Percentiles rank a stretch among this genome's conserved stretches.
Conservation (phyloP, 2,888 invertebrate genomes). For the Scelioninae gen. 1 region DNA sequence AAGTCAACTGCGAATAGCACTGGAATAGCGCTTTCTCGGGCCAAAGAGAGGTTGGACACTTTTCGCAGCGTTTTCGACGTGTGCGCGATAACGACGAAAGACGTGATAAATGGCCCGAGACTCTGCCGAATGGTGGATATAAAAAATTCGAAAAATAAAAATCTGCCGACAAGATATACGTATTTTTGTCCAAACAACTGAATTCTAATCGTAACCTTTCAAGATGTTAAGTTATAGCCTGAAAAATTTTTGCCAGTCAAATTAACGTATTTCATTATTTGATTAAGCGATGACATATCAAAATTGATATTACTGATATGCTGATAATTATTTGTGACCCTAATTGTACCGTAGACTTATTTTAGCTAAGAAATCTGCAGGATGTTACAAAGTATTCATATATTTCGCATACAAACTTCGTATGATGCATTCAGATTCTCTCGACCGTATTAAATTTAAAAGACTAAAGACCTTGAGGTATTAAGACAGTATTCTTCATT, state of each 20-base stretch:
- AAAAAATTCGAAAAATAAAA: slow-evolving; percentile 64
- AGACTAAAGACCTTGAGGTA: slow-evolving; percentile 37
- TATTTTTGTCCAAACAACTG: slow-evolving; percentile 65
- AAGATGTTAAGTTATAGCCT: slow-evolving; percentile 46
- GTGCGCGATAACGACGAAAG: slow-evolving; percentile 68
- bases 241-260: slow-evolving; percentile 55
- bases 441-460: slow-evolving; percentile 46
- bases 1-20: slow-evolving; percentile 69
- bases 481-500: slow-evolving; percentile 3
- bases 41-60: slow-evolving; percentile 53
- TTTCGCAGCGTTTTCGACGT: slow-evolving; percentile 68
- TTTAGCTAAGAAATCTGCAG: neutral
- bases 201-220: slow-evolving; percentile 70
- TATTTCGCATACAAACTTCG: slow-evolving; percentile 25
- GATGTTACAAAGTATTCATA: neutral
- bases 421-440: slow-evolving; percentile 33
- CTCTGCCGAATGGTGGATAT: slow-evolving; percentile 60
- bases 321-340: slow-evolving; percentile 24
- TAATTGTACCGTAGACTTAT: slow-evolving; percentile 26
- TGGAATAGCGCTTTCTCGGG: slow-evolving; percentile 62
- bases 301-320: slow-evolving; percentile 50
- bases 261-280: slow-evolving; percentile 64
- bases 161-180: slow-evolving; percentile 60
- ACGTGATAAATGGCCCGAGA: slow-evolving; percentile 64
- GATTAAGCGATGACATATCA: slow-evolving; percentile 21